These are phyloP conservation scores for Ammodytes marinus DNA, from an alignment of 2,113 vertebrate genomes.

Conservation along the genomic window DNA sequence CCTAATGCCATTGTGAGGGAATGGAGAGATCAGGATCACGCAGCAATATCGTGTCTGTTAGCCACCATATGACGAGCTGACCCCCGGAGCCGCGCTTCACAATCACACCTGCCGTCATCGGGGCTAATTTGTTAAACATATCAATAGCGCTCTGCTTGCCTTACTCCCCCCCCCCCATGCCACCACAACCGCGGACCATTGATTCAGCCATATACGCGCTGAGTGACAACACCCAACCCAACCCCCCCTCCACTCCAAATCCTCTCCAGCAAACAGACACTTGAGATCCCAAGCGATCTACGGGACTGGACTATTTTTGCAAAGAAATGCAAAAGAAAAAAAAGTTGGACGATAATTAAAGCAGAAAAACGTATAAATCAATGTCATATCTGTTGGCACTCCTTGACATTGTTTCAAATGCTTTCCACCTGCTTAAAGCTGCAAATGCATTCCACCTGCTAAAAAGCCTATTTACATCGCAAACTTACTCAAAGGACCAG, in stretches of 20 bases:
- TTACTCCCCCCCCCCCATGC: slow-evolving; percentile 44
- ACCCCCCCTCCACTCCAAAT: not conserved
- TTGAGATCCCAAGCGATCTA: slow-evolving; percentile 31
- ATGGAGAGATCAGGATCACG: slow-evolving; percentile 86
- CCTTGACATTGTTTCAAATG: not conserved
- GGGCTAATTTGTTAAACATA: slow-evolving; percentile 89
- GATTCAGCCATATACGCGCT: slow-evolving; percentile 57
- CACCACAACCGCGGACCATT: slow-evolving; percentile 51
- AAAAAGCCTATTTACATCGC: slow-evolving; percentile 45
- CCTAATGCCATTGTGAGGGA: slow-evolving; percentile 86
- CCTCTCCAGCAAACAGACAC: slow-evolving; percentile 31
- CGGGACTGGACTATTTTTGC: slow-evolving; percentile 5
- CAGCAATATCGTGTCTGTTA: slow-evolving; percentile 88
- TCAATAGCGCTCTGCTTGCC: slow-evolving; percentile 81
- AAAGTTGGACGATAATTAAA: slow-evolving; percentile 26
- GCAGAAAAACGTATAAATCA: slow-evolving; percentile 1
- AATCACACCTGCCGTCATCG: slow-evolving; percentile 87
- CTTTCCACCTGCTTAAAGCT: not conserved
- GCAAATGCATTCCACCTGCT: slow-evolving; percentile 30
- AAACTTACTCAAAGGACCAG: slow-evolving; percentile 46
- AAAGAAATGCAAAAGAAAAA: not conserved
- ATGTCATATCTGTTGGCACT: slow-evolving; percentile 7
- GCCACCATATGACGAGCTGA: slow-evolving; percentile 87
- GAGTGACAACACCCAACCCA: slow-evolving; percentile 69
- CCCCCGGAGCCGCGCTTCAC: slow-evolving; percentile 69